Evolutionary conservation across 2,797 vertebrate genomes (phyloP).

Genomic region (Babyrousa celebensis): DNA sequence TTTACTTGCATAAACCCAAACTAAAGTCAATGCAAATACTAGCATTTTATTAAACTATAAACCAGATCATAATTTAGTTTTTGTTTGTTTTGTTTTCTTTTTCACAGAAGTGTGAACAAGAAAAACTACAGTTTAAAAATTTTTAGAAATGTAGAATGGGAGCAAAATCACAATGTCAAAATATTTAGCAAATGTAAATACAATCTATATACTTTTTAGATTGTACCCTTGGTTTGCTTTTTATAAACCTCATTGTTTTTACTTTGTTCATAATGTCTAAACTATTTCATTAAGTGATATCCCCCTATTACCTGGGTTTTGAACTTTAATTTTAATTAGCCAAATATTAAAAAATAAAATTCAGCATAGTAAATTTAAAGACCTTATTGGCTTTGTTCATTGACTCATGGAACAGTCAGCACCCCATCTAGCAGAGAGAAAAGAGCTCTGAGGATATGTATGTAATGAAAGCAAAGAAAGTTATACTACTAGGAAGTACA

Average conservation of each 20-base stretch:
- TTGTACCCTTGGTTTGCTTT: not conserved
- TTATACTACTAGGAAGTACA: not conserved
- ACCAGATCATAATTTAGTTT: not conserved
- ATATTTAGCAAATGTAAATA: slow-evolving; percentile 10
- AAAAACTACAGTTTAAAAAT: slow-evolving; percentile 23
- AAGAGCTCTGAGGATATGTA: not conserved
- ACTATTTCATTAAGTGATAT: not conserved
- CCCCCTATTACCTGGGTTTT: not conserved
- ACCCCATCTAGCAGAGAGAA: not conserved
- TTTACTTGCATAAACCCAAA: slow-evolving; percentile 34
- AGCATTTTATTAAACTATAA: slow-evolving; percentile 34
- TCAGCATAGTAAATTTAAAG: not conserved
- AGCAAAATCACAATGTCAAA: slow-evolving; percentile 62
- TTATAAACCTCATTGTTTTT: not conserved
- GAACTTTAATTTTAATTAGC: slow-evolving; percentile 30
- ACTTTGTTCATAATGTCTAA: not conserved
- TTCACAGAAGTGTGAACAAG: not conserved
- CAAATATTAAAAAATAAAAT: not conserved
- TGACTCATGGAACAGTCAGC: not conserved
- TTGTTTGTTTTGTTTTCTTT: slow-evolving; percentile 27
- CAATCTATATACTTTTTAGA: not conserved
- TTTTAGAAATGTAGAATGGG: slow-evolving; percentile 44
- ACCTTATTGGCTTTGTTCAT: not conserved
- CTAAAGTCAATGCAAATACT: slow-evolving; percentile 1
- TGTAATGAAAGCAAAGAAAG: not conserved